These are phyloP conservation scores for Aradus depressus DNA, from an alignment of 2,888 invertebrate genomes.

Conservation along the genomic window DNA sequence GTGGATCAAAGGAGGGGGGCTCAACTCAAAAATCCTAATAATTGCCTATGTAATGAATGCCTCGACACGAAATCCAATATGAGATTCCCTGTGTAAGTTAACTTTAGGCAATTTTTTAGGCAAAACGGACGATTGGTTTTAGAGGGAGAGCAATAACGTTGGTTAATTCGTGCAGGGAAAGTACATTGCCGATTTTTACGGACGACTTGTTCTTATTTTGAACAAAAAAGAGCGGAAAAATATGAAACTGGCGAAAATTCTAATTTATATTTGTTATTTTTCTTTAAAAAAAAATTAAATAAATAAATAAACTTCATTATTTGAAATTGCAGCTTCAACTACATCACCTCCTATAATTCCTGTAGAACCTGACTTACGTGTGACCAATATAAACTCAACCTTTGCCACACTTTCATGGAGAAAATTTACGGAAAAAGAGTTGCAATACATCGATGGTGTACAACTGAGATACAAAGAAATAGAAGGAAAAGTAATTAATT, in stretches of 20 bases:
- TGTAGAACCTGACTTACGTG: constrained; percentile 60
- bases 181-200: no score
- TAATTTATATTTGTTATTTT: not conserved
- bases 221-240: no score
- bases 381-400: constrained; percentile 65
- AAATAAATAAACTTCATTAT: not conserved
- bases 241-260: not conserved
- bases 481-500: constrained; percentile 54
- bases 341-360: constrained; percentile 49
- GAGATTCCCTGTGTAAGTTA: no score
- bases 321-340: constrained; percentile 32
- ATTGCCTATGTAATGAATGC: no score
- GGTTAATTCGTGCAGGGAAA: no score
- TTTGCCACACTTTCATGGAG: constrained; percentile 71
- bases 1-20: no score
- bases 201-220: no score
- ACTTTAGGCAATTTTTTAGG: no score
- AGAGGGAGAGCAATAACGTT: no score
- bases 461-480: constrained; percentile 75
- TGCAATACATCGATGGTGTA: constrained; percentile 76
- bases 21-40: no score
- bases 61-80: no score
- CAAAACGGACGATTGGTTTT: no score
- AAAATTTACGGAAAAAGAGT: constrained; percentile 65
- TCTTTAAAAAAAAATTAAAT: not conserved